Conservation (phyloP, 37 sponge, comb jelly and placozoan species). For the Agelas oroides region DNA sequence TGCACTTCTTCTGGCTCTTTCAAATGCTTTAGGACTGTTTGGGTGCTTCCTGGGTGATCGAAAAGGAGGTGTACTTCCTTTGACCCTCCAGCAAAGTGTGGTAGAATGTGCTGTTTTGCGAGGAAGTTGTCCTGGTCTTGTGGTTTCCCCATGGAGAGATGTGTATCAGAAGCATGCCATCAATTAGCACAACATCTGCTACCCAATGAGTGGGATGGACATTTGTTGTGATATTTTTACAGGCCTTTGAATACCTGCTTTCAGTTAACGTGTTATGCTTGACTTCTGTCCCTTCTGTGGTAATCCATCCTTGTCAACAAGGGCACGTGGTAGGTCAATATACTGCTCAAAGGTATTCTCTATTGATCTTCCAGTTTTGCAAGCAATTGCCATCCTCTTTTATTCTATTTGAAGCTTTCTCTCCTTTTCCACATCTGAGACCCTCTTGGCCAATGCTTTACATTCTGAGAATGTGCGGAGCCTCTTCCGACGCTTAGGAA, state of each 20-base stretch:
- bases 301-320: not conserved
- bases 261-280: not conserved
- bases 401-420: not conserved
- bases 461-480: not conserved
- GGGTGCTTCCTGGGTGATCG: not conserved
- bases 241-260: not conserved
- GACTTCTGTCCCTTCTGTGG: not conserved
- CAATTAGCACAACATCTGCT: not conserved
- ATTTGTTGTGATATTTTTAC: not conserved
- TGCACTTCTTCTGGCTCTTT: not conserved
- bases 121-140: slow-evolving; percentile 2
- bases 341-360: not conserved
- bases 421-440: not conserved
- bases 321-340: not conserved
- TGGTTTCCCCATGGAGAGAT: not conserved
- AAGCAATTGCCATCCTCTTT: not conserved
- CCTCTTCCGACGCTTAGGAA: not conserved
- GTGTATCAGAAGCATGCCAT: slow-evolving; percentile 3
- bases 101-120: not conserved
- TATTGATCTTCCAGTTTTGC: not conserved
- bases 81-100: not conserved
- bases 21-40: slow-evolving; percentile 8
- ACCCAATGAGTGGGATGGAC: not conserved
- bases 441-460: not conserved
- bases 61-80: slow-evolving; percentile 2